These are phyloP conservation scores for Elachura formosa DNA, from an alignment of 2,113 vertebrate genomes.

Conservation along the genomic window DNA sequence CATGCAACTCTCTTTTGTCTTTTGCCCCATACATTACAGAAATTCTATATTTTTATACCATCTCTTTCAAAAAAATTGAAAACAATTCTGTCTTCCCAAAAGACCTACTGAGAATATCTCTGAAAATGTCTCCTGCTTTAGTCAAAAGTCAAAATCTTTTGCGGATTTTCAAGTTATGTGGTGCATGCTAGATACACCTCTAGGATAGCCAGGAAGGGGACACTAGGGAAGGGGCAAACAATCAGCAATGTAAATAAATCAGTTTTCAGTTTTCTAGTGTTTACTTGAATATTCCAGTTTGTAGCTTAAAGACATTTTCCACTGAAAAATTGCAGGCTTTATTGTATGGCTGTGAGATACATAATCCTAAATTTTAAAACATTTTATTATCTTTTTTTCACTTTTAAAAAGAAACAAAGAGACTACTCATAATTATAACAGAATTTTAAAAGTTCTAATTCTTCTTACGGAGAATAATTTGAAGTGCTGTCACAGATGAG, in stretches of 20 bases:
- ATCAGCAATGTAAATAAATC: not conserved
- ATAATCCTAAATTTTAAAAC: not conserved
- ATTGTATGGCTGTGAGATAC: not conserved
- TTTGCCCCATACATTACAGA: not conserved
- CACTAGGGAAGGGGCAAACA: not conserved
- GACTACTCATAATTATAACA: not conserved
- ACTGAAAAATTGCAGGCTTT: not conserved
- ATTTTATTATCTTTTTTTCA: not conserved
- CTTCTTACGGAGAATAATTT: not conserved
- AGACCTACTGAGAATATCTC: not conserved
- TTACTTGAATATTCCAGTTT: not conserved
- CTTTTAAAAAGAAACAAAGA: not conserved
- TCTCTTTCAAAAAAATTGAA: not conserved
- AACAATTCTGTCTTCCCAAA: not conserved
- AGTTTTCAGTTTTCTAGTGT: not conserved
- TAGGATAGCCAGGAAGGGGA: not conserved
- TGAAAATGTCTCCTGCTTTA: not conserved
- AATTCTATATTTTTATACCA: not conserved
- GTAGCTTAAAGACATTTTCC: not conserved
- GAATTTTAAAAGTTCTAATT: not conserved
- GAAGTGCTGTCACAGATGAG: not conserved
- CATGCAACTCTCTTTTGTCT: not conserved
- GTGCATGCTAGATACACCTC: rapidly evolving
- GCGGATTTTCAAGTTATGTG: not conserved
- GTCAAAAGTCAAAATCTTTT: not conserved